Percentiles rank a stretch among this genome's conserved stretches.
These are phyloP conservation scores for Euclidia mi DNA, from an alignment of 2,888 invertebrate species.

Conservation along the genomic window DNA sequence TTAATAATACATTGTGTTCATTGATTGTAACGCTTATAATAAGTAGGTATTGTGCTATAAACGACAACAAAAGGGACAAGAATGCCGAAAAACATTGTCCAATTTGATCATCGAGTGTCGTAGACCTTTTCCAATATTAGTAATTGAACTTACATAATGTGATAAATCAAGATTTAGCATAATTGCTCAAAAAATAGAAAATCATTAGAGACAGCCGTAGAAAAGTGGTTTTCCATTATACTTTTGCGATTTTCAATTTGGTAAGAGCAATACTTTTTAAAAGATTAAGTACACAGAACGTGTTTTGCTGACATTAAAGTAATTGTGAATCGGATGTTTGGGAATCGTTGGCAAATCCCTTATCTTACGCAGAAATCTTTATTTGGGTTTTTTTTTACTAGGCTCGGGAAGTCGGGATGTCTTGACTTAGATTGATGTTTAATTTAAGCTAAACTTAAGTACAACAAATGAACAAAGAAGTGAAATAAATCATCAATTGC, in stretches of 20 bases:
- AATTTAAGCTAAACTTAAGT: background rate
- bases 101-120: too few relatives aligned
- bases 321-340: background rate
- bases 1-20: too few relatives aligned
- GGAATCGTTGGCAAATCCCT: too few relatives aligned
- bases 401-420: too few relatives aligned
- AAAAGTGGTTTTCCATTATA: conserved; percentile 57
- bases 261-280: conserved; percentile 55
- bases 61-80: too few relatives aligned
- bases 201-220: conserved; percentile 34
- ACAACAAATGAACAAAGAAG: background rate
- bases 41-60: too few relatives aligned
- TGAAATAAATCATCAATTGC: background rate
- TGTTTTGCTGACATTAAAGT: conserved; percentile 17
- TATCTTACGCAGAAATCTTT: too few relatives aligned
- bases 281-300: conserved; percentile 60
- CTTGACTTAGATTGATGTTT: background rate
- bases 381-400: too few relatives aligned
- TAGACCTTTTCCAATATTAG: too few relatives aligned
- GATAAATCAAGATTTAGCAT: conserved; percentile 11
- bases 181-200: conserved; percentile 31
- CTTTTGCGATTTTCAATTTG: conserved; percentile 63
- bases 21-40: too few relatives aligned
- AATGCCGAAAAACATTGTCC: too few relatives aligned
- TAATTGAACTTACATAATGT: too few relatives aligned